These are phyloP conservation scores for Psittacula derbiana DNA, from an alignment of 2,797 vertebrate species.

Conservation along the genomic window DNA sequence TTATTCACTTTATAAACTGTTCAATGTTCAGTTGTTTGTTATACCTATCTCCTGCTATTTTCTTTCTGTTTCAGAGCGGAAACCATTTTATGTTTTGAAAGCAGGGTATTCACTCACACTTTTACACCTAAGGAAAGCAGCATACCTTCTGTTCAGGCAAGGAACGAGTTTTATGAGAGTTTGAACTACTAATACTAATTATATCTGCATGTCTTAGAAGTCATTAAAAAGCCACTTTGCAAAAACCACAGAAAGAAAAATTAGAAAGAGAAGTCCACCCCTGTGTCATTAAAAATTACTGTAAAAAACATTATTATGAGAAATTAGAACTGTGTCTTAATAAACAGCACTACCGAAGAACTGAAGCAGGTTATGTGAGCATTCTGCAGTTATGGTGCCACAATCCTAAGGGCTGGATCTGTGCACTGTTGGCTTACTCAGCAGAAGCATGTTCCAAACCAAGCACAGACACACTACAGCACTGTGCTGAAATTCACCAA, in stretches of 20 bases:
- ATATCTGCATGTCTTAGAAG: background rate
- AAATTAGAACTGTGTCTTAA: background rate
- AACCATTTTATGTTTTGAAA: background rate
- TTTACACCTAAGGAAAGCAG: background rate
- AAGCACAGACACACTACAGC: background rate
- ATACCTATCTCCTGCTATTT: background rate
- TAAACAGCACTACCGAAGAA: background rate
- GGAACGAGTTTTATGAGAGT: background rate
- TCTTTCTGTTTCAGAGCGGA: background rate
- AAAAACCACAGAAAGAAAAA: background rate
- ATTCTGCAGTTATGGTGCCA: background rate
- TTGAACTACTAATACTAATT: background rate
- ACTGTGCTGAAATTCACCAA: background rate
- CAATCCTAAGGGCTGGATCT: background rate
- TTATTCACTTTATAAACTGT: background rate
- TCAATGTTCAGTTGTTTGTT: background rate
- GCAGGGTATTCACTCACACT: background rate
- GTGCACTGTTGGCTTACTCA: background rate
- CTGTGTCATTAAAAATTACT: background rate
- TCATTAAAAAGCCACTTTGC: conserved; percentile 11
- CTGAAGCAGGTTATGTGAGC: background rate
- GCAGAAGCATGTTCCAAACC: background rate
- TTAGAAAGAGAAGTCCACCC: background rate
- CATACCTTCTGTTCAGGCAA: background rate
- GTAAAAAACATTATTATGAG: background rate